Evolutionary conservation across 2,113 vertebrate species (phyloP).

Genomic region (Hemiprocne comata): DNA sequence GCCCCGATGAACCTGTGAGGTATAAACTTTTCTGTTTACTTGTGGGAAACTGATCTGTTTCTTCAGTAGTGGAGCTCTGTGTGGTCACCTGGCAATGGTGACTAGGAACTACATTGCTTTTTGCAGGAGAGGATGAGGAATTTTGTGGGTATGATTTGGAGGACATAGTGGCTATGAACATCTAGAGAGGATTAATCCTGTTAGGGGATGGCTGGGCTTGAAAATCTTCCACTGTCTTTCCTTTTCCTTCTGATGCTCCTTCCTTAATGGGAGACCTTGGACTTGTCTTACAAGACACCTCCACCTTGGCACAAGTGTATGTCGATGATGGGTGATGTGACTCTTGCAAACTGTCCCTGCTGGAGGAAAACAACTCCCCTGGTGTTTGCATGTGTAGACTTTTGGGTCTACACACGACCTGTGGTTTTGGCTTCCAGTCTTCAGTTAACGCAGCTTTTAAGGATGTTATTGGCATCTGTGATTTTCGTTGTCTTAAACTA

Average conservation of each 20-base stretch:
- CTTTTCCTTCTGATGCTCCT: background rate
- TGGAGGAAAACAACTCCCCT: background rate
- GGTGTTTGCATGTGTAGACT: background rate
- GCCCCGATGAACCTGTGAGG: background rate
- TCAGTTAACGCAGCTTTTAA: background rate
- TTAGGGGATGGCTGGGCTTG: background rate
- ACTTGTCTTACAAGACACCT: background rate
- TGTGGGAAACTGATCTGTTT: background rate
- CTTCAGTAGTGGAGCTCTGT: background rate
- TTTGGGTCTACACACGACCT: background rate
- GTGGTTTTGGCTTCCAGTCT: background rate
- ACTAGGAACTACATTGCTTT: background rate
- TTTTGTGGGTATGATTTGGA: background rate
- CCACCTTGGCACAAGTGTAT: fast-evolving
- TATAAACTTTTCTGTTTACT: background rate
- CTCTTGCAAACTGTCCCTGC: background rate
- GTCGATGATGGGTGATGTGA: background rate
- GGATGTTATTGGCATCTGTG: background rate
- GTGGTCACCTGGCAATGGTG: background rate
- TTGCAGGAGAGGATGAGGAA: background rate
- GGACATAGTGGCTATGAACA: background rate
- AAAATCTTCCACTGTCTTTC: background rate
- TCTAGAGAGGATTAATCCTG: background rate
- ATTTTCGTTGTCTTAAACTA: background rate
- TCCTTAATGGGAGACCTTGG: background rate